Percentiles rank a stretch among this genome's conserved stretches.
Conservation (phyloP, 2,888 invertebrate species). For the Leucophenga maculata region DNA sequence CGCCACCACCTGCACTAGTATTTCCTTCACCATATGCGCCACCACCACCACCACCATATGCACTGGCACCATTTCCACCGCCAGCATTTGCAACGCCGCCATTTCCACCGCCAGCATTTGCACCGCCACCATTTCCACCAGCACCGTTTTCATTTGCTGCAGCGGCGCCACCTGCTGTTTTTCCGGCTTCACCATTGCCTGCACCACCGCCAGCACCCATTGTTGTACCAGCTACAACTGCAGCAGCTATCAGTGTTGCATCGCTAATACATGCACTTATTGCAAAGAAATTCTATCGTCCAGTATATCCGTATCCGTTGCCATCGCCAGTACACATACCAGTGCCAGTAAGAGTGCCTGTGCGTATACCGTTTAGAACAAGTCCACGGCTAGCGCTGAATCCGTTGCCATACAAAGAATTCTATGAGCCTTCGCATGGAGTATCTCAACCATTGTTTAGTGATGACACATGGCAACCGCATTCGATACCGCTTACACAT, state of each 20-base stretch:
- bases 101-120: conserved; percentile 22
- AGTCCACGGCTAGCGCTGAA: no score
- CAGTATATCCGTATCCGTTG: conserved; percentile 45
- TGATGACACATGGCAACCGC: no score
- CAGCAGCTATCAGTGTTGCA: conserved; percentile 46
- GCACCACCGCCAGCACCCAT: conserved; percentile 42
- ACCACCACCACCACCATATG: conserved; percentile 30
- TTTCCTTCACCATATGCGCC: conserved; percentile 32
- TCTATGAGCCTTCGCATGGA: no score
- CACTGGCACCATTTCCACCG: conserved; percentile 20
- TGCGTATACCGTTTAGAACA: no score
- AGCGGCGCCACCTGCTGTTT: conserved; percentile 26
- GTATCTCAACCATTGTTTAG: no score
- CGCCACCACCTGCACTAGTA: neutral
- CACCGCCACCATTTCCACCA: conserved; percentile 28
- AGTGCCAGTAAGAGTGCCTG: neutral
- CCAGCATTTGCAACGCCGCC: conserved; percentile 19
- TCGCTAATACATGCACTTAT: conserved; percentile 47
- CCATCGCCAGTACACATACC: conserved; percentile 36
- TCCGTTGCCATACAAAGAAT: no score
- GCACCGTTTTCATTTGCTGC: conserved; percentile 26
- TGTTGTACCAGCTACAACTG: conserved; percentile 47
- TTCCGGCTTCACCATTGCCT: conserved; percentile 25
- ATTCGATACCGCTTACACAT: no score
- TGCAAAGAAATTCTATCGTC: conserved; percentile 46